Percentiles rank a stretch among this genome's conserved stretches.
Conservation (phyloP, 2,888 invertebrate genomes). For the Lithophane socia region DNA sequence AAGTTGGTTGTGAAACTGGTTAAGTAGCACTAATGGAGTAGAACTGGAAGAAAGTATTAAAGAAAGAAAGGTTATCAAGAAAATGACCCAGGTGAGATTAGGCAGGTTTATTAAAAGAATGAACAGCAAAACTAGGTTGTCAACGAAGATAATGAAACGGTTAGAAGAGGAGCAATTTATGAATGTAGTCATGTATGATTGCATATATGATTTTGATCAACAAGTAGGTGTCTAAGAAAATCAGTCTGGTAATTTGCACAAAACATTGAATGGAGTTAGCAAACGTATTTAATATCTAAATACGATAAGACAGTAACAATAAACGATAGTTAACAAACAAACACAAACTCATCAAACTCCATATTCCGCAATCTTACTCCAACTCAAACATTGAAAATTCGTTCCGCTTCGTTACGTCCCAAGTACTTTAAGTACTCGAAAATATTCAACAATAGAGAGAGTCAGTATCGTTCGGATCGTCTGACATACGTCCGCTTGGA, state of each 20-base stretch:
- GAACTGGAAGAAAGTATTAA: not conserved
- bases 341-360: slow-evolving; percentile 14
- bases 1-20: slow-evolving; percentile 51
- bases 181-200: not conserved
- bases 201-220: not conserved
- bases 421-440: slow-evolving; percentile 60
- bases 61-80: not conserved
- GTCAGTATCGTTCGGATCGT: slow-evolving; percentile 55
- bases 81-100: too few species aligned
- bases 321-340: not conserved
- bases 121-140: not conserved
- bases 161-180: not conserved
- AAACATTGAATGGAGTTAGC: not conserved
- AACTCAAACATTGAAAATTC: slow-evolving; percentile 56
- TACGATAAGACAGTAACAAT: not conserved
- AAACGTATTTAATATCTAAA: not conserved
- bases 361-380: slow-evolving; percentile 52
- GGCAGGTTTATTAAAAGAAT: not conserved
- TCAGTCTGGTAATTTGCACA: not conserved
- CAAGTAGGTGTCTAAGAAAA: not conserved
- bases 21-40: slow-evolving; percentile 34
- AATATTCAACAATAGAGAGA: slow-evolving; percentile 62
- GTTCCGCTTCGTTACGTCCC: slow-evolving; percentile 63
- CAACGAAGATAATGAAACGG: not conserved
- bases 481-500: slow-evolving; percentile 59